Conservation (phyloP, 1,140 invertebrate genomes). For the Pogonomyrmex californicus region DNA sequence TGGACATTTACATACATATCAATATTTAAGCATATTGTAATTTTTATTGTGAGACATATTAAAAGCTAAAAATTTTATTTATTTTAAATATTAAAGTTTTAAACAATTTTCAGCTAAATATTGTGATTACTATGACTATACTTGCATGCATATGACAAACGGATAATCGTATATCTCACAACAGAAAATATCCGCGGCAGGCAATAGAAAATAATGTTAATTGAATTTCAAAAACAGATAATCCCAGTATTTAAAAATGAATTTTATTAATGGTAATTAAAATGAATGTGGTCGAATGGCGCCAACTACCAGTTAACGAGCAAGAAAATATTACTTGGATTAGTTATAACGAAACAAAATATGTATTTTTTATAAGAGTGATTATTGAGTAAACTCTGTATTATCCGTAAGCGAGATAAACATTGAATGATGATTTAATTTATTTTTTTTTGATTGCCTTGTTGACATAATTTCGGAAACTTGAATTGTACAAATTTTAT, state of each 20-base stretch:
- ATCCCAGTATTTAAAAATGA: slow-evolving; percentile 38
- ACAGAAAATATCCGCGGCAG: background rate
- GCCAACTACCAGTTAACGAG: slow-evolving; percentile 51
- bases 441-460: slow-evolving; percentile 3
- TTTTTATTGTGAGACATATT: background rate
- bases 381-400: slow-evolving; percentile 31
- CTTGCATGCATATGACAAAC: background rate
- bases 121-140: background rate
- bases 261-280: slow-evolving; percentile 54
- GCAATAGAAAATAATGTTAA: slow-evolving; percentile 48
- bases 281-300: background rate
- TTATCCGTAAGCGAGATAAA: slow-evolving; percentile 3
- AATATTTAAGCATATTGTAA: slow-evolving; percentile 1
- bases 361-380: background rate
- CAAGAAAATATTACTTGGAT: slow-evolving; percentile 38
- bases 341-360: slow-evolving; percentile 40
- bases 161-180: slow-evolving; percentile 7
- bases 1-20: background rate
- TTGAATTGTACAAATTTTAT: background rate
- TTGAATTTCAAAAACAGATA: slow-evolving; percentile 48
- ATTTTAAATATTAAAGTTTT: background rate
- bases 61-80: background rate
- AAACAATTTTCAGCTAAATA: background rate
- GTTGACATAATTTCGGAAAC: background rate
- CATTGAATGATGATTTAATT: slow-evolving; percentile 34